Base-by-base conservation (phyloP, 2,888 invertebrate species). In the Hyposoter didymator region DNA sequence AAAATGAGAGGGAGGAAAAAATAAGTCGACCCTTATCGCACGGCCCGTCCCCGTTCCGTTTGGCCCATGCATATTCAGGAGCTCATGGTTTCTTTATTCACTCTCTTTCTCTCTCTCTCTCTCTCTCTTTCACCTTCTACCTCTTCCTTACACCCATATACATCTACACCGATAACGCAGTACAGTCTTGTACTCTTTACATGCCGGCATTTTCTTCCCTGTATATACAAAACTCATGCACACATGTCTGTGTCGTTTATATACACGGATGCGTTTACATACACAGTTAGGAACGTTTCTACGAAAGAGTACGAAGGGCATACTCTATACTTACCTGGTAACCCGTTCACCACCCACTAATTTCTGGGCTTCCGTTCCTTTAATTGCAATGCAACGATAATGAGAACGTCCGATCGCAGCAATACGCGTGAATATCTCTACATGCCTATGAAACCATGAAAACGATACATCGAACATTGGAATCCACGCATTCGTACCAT, bases 1-100 rank as follows among this genome's bases (percentile, higher is more conserved):
- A 86, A 91, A 93, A 92, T 88, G 91, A 91, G 91, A 92, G 92
- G 90, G 91, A 92, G 92, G 91, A 91, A 91, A 93, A 92, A 93
- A 92, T 92, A 93, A 93, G 92, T 92, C 92, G 93, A 89, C 92
- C 91, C 92, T 93, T 92, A 93, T 93, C 93, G 92, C 92, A 90
- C 90, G 64, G 76, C 90, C 90, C 89, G 90, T 91, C 90, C 91
- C 90, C 91, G 90, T 92, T 90, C 90, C 92, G 92, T 92, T 93
- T 93, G 89, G 90, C 89, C 91, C 91, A 93, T 93, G 93, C 93
- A 93, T 93, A 93, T 93, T 93, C 93, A 93, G 88, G 84, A 92
- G 91, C 81, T 75, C 78, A 78, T 81, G 70, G 74, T 83, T 84
- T 88, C 82, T 83, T 82, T 87, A 81, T 84, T 80, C 87, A 88